Percentiles rank a stretch among this genome's conserved stretches.
phyloP scores from a whole-genome alignment of 2,113 vertebrate genomes.

The Pachyramphus minor region DNA sequence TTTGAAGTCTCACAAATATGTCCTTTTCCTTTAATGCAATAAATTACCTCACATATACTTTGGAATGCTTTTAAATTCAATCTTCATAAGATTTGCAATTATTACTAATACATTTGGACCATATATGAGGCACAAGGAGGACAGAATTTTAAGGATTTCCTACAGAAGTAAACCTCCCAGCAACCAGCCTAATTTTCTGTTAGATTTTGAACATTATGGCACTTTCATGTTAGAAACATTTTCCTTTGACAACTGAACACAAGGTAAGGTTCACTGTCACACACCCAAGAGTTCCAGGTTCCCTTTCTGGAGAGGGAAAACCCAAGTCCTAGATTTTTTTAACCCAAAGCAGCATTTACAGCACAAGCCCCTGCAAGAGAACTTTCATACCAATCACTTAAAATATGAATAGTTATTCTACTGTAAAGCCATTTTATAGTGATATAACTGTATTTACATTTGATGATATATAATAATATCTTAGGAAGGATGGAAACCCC shows the following conservation, averaged over 20 bases:
- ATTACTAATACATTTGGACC: background rate
- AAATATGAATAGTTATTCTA: background rate
- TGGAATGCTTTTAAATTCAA: background rate
- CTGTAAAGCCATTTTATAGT: background rate
- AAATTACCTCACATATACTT: background rate
- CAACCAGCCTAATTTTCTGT: background rate
- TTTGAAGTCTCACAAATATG: background rate
- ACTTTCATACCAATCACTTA: background rate
- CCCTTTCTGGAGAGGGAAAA: background rate
- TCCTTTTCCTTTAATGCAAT: background rate
- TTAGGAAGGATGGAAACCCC: background rate
- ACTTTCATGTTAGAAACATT: background rate
- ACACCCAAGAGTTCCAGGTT: background rate
- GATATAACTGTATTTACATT: background rate
- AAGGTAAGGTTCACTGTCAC: background rate
- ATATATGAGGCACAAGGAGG: background rate
- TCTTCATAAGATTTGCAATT: background rate
- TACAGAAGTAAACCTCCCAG: background rate
- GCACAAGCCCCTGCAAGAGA: background rate
- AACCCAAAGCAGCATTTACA: background rate
- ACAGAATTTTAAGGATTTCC: background rate
- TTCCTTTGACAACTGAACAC: background rate
- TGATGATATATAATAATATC: background rate
- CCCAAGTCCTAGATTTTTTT: background rate
- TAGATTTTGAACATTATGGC: background rate